Percentiles rank a stretch among this genome's conserved stretches.
phyloP scores from a whole-genome alignment of 2,797 vertebrate genomes.

The Argyrosomus regius region DNA sequence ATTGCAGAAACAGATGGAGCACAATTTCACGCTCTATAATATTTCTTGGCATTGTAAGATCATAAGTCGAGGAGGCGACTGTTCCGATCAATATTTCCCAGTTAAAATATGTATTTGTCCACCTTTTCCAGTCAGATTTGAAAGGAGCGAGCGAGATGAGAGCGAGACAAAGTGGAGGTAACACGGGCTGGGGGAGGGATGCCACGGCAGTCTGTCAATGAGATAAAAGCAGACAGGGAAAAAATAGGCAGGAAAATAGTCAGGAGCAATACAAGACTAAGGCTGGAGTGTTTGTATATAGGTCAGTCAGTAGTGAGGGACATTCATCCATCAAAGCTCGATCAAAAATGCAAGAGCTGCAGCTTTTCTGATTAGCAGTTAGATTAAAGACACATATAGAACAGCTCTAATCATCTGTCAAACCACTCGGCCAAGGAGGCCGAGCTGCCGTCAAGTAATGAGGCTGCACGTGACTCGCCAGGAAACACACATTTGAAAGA shows the following conservation, averaged over 20 bases:
- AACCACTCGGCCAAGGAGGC: background rate
- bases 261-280: slow-evolving; percentile 5
- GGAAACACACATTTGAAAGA: slow-evolving; percentile 56
- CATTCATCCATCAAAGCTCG: slow-evolving; percentile 58
- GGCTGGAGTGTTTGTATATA: slow-evolving; percentile 48
- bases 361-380: slow-evolving; percentile 41
- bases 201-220: slow-evolving; percentile 15
- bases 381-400: slow-evolving; percentile 45
- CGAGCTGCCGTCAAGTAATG: background rate
- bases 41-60: background rate
- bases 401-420: slow-evolving; percentile 49
- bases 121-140: background rate
- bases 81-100: background rate
- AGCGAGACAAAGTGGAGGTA: slow-evolving; percentile 22
- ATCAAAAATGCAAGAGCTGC: slow-evolving; percentile 62
- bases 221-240: slow-evolving; percentile 45
- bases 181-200: background rate
- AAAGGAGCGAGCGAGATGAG: background rate
- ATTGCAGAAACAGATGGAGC: background rate
- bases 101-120: slow-evolving; percentile 13
- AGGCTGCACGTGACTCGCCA: background rate
- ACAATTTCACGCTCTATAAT: background rate
- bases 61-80: background rate
- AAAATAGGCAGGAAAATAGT: slow-evolving; percentile 13
- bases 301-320: slow-evolving; percentile 66